Evolutionary conservation across 2,113 vertebrate species (phyloP).

Genomic region (Carollia perspicillata): DNA sequence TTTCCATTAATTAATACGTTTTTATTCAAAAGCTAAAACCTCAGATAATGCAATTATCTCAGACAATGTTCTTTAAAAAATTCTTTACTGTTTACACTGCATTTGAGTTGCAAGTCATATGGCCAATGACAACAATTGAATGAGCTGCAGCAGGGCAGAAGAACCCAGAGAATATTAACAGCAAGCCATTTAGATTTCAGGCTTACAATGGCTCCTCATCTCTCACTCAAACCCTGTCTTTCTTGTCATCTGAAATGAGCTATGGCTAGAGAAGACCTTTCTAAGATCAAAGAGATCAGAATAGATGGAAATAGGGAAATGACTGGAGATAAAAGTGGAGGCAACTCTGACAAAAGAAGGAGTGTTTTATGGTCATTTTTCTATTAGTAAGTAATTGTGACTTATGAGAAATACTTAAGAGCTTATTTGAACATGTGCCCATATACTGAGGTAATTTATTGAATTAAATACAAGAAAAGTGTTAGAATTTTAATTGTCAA

Average conservation of each 20-base stretch:
- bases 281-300: neutral
- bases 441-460: constrained; percentile 41
- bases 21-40: neutral
- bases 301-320: neutral
- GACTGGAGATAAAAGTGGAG: neutral
- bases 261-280: neutral
- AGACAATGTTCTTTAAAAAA: neutral
- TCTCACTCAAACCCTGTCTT: neutral
- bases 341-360: neutral
- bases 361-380: constrained; percentile 32
- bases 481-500: constrained; percentile 34
- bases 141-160: neutral
- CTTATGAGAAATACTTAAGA: constrained; percentile 62
- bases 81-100: neutral
- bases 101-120: neutral
- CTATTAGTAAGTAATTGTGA: constrained; percentile 30
- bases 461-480: constrained; percentile 35
- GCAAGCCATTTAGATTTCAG: neutral
- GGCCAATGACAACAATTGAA: neutral
- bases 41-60: neutral
- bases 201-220: neutral
- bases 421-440: constrained; percentile 58
- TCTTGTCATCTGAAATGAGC: neutral
- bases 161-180: neutral
- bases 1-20: neutral